Evolutionary conservation across 2,113 vertebrate genomes (phyloP), one percentile per base, ranked within the genome.

Genomic region (Stegastes partitus): DNA sequence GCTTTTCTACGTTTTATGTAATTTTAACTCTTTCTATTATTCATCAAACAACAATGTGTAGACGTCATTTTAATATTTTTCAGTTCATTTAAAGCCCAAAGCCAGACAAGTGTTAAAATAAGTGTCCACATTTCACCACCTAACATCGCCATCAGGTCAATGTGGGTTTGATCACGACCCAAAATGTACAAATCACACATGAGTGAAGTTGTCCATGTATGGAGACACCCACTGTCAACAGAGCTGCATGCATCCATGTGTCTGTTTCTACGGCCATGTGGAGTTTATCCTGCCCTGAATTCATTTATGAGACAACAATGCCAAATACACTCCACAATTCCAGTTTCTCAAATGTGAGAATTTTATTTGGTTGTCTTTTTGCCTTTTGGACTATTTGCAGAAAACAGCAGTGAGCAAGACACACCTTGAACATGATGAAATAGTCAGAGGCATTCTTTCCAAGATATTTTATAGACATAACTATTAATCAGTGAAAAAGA

Each of bases 131-230:
- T 66, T 11, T 66, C 39, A 1, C 57, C 11, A 45, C 54, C 16
- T 53, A 18, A 6, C 47, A 22, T 11, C 39, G 28, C 16, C 23
- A 56, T 77, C 54, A 49, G 31, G 16, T 49, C 31, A 57, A 16
- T 23, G 39, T 50, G 34, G 39, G 50, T 28, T 28, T 76, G 31
- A 47, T 67, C 37, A 76, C 2, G n/a, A 31, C 64, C 7, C 21
- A 47, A 57, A 26, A 42, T 51, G 2, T n/a, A n/a, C 18, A 1
- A 19, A 21, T 50, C 19, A 47, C 45, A 47, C 45, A 11, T 11
- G 45, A 19, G 18, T 15, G 45, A 47, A 47, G 45, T 47, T 19
- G 16, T 19, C 45, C 15, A 47, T 19, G 45, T 8, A 47, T 18
- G 45, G 5, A 47, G 45, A 47, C 16, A 19, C 45, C 18, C 3